These are phyloP conservation scores for Temnothorax ravouxi DNA, from an alignment of 2,888 invertebrate species.

Conservation along the genomic window DNA sequence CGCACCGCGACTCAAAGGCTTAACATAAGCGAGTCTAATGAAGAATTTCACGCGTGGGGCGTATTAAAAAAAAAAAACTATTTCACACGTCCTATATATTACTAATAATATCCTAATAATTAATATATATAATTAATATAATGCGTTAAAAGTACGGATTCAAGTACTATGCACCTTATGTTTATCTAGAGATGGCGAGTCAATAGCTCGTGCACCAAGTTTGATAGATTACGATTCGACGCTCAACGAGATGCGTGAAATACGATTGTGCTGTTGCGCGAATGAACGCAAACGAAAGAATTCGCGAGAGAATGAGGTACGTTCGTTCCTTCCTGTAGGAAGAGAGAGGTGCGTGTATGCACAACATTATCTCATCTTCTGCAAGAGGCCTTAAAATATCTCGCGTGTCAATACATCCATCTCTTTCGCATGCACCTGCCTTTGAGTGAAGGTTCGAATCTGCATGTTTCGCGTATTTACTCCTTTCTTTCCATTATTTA, in stretches of 20 bases:
- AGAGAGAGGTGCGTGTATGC: conserved; percentile 26
- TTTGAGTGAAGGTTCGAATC: conserved; percentile 24
- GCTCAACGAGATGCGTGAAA: conserved; percentile 27
- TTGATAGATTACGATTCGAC: conserved; percentile 57
- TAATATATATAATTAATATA: conserved; percentile 12
- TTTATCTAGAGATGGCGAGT: conserved; percentile 53
- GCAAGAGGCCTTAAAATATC: conserved; percentile 47
- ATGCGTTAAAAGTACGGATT: background rate
- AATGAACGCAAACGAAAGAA: conserved; percentile 17
- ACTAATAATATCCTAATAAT: background rate
- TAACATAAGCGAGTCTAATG: conserved; percentile 48
- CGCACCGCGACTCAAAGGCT: conserved; percentile 51
- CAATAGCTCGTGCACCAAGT: conserved; percentile 21
- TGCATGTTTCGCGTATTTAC: conserved; percentile 16
- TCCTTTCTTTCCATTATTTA: conserved; percentile 1
- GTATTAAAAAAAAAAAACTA: background rate
- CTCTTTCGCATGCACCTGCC: conserved; percentile 39
- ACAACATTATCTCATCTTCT: conserved; percentile 50
- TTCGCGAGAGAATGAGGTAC: background rate
- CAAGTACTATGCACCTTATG: conserved; percentile 7
- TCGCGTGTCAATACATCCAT: conserved; percentile 43
- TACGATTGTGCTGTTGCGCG: background rate
- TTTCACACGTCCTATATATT: background rate
- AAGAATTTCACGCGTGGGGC: conserved; percentile 47
- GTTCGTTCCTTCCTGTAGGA: background rate